Percentiles rank a stretch among this genome's conserved stretches.
Conservation (phyloP, 2,888 invertebrate species). For the Thymelicus sylvestris region DNA sequence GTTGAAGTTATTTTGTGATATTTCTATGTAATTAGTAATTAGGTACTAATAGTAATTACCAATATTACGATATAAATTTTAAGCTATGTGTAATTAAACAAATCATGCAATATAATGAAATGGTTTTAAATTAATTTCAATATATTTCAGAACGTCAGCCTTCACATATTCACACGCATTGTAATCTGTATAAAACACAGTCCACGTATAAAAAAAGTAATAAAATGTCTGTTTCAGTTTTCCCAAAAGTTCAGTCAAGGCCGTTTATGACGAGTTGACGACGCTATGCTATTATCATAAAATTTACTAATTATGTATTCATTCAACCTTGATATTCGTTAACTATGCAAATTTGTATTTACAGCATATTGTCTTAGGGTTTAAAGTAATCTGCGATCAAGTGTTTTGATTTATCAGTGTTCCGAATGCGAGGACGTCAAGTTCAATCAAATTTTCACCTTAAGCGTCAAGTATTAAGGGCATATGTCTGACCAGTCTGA, state of each 20-base stretch:
- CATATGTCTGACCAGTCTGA: neutral
- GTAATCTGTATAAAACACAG: too few species aligned
- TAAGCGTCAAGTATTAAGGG: neutral
- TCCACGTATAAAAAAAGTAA: neutral
- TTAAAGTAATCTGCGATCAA: conserved; percentile 2
- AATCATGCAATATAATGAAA: too few species aligned
- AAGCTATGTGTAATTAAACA: too few species aligned
- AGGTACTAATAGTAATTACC: too few species aligned
- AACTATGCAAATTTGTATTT: conserved; percentile 39
- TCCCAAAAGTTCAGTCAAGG: conserved; percentile 42
- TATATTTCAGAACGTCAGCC: too few species aligned
- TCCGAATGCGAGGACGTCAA: conserved; percentile 7
- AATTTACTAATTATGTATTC: conserved; percentile 60
- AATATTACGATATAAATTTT: too few species aligned
- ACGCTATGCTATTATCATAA: conserved; percentile 57
- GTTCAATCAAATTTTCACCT: conserved; percentile 34
- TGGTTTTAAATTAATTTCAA: too few species aligned
- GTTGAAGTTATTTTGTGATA: too few species aligned
- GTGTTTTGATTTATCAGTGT: conserved; percentile 7
- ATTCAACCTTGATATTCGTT: conserved; percentile 47
- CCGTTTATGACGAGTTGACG: conserved; percentile 51
- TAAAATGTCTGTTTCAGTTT: conserved; percentile 21
- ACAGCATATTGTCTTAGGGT: neutral
- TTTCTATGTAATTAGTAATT: too few species aligned
- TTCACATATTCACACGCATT: too few species aligned